phyloP scores from a whole-genome alignment of 2,113 vertebrate species.

The Halichoeres trimaculatus region DNA sequence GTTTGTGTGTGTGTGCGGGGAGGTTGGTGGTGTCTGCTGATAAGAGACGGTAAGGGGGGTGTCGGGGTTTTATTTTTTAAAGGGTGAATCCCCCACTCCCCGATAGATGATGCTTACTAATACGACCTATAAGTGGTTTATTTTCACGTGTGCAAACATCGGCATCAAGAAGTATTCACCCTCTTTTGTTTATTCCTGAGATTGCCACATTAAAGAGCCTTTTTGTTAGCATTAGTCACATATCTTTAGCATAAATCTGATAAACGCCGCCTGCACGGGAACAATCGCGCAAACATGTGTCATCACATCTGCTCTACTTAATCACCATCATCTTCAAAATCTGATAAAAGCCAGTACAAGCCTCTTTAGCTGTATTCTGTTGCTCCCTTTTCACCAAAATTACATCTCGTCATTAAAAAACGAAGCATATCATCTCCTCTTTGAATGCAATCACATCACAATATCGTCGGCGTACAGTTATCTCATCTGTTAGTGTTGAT shows the following conservation, averaged over 20 bases:
- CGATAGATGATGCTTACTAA: conserved; percentile 69
- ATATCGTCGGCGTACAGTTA: background rate
- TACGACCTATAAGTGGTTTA: conserved; percentile 28
- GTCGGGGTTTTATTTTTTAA: conserved; percentile 54
- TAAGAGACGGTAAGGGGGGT: conserved; percentile 75
- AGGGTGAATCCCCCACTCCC: conserved; percentile 54
- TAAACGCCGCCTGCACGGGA: background rate
- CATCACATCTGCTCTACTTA: background rate
- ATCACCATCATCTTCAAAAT: background rate
- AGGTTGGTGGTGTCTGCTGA: conserved; percentile 80
- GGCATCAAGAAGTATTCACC: background rate
- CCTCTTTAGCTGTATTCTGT: background rate
- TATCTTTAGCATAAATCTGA: conserved; percentile 26
- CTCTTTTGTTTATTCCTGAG: conserved; percentile 5
- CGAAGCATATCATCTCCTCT: background rate
- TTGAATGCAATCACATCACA: background rate
- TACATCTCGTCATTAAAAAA: background rate
- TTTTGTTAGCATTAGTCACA: conserved; percentile 33
- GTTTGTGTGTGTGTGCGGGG: conserved; percentile 35
- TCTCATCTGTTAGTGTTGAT: background rate
- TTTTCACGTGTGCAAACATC: background rate
- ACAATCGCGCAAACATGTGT: background rate
- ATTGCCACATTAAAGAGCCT: conserved; percentile 7
- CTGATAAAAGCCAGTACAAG: background rate
- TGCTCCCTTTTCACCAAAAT: background rate